Evolutionary conservation across 2,113 vertebrate species (phyloP), one percentile per base, ranked within the genome.

Genomic region (Heterochromis multidens): DNA sequence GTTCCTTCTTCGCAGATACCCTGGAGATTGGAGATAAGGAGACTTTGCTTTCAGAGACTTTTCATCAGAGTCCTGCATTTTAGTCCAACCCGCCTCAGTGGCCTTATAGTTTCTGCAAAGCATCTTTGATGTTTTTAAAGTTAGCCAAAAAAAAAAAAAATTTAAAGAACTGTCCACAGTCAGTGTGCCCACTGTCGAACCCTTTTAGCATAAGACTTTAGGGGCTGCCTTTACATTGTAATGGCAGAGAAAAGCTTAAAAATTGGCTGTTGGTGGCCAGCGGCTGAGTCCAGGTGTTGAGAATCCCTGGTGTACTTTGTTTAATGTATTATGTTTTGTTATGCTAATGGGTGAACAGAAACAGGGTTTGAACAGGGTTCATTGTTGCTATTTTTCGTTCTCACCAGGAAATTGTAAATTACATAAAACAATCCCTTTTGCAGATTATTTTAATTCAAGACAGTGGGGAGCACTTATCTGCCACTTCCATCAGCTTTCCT

Each of bases 401-500:
- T 33, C 46, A 14, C 70, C 52, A 74, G 43, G 46, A 31, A 74
- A 14, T 74, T 25, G 43, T 52, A n/a, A 31, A 52, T 74, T 33
- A 54, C 27, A 74, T 54, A 49, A 74, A 54, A 54, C 27, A 74
- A n/a, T 54, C 13, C 25, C 27, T 19, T 14, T 74, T 74, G 46
- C 27, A 33, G 19, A 54, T 54, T 54, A 33, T 33, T 74, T 74
- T 74, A 74, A 74, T 74, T 74, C 70, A 54, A 31, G 46, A 33
- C 70, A 74, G 11, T 21, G 35, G n/a, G 49, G 19, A 77, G 27
- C 82, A 67, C 77, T 84, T 88, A 79, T 70, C 52, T 83, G 77
- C 65, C 52, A 40, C 29, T 87, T 70, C 70, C 72, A 59, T 65
- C 79, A 79, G 76, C 54, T 57, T 57, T 58, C 80, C 81, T 87